These are phyloP conservation scores for Orius laevigatus DNA, from an alignment of 1,140 invertebrate genomes.

Conservation along the genomic window DNA sequence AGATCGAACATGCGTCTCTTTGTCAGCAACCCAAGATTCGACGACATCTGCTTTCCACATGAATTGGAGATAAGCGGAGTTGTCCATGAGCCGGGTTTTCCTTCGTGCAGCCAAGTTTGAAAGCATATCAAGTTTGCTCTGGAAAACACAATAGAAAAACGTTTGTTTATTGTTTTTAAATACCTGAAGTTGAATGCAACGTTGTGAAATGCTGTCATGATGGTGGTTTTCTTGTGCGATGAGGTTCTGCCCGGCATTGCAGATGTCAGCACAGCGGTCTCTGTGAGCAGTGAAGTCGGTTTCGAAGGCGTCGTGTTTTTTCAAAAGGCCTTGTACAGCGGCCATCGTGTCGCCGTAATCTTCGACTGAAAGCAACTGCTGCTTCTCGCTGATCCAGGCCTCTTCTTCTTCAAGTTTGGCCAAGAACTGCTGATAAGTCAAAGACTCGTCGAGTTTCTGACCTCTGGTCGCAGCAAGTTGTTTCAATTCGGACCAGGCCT, in stretches of 20 bases:
- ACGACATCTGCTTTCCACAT: slow-evolving; percentile 99
- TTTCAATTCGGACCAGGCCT: slow-evolving; percentile 83
- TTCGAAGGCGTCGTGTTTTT: slow-evolving; percentile 98
- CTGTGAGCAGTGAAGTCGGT: slow-evolving; percentile 90
- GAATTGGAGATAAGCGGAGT: slow-evolving; percentile 95
- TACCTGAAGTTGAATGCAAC: slow-evolving; percentile 61
- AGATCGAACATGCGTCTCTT: slow-evolving; percentile 87
- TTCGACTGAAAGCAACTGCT: slow-evolving; percentile 87
- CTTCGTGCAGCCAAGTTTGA: slow-evolving; percentile 66
- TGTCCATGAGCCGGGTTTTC: slow-evolving; percentile 80
- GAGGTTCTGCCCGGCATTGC: slow-evolving; percentile 62
- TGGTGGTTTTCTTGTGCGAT: slow-evolving; percentile 88
- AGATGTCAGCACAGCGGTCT: slow-evolving; percentile 84
- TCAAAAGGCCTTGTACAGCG: slow-evolving; percentile 90
- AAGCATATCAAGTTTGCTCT: slow-evolving; percentile 74
- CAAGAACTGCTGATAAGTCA: slow-evolving; percentile 93
- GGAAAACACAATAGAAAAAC: slow-evolving; percentile 15
- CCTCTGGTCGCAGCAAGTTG: slow-evolving; percentile 73
- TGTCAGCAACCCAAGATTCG: slow-evolving; percentile 99
- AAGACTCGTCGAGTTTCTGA: slow-evolving; percentile 84
- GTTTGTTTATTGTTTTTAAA: neutral
- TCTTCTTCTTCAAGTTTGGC: slow-evolving; percentile 98
- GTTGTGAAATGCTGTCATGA: slow-evolving; percentile 68
- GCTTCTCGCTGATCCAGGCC: slow-evolving; percentile 98
- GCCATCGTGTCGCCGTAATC: slow-evolving; percentile 99